Conservation (phyloP, 2,113 vertebrate genomes). For the Cavia aperea region DNA sequence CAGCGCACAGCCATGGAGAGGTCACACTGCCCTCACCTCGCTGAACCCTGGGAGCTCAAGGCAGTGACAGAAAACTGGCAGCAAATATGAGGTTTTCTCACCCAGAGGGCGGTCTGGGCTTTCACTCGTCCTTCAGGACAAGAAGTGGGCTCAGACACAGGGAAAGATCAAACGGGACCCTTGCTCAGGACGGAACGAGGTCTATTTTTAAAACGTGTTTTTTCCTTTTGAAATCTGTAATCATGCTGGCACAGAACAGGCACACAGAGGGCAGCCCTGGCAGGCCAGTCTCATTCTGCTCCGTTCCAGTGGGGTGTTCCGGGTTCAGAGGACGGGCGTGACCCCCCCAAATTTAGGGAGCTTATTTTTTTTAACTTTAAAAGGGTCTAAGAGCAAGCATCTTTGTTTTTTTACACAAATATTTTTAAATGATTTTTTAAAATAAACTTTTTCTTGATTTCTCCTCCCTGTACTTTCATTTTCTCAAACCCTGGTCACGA, state of each 20-base stretch:
- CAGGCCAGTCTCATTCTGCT: conserved; percentile 6
- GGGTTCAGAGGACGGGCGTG: conserved; percentile 38
- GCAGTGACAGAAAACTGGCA: conserved; percentile 68
- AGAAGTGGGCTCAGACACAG: not conserved
- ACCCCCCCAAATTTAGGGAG: conserved; percentile 62
- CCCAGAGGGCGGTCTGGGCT: not conserved
- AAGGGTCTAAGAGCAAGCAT: conserved; percentile 51
- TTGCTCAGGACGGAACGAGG: not conserved
- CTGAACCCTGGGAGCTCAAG: conserved; percentile 14
- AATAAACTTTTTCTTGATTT: conserved; percentile 66
- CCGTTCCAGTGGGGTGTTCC: conserved; percentile 28
- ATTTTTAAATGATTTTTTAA: conserved; percentile 61
- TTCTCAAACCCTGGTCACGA: conserved; percentile 34
- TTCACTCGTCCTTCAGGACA: not conserved
- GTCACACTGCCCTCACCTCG: conserved; percentile 29
- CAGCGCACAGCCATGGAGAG: conserved; percentile 43
- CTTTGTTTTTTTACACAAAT: conserved; percentile 60
- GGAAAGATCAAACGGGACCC: not conserved
- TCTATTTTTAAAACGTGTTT: conserved; percentile 44
- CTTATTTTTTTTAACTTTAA: conserved; percentile 71
- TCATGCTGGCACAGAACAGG: not conserved
- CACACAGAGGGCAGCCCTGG: not conserved
- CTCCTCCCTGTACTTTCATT: conserved; percentile 68
- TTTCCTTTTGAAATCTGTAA: conserved; percentile 29
- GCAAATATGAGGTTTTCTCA: conserved; percentile 33